Evolutionary conservation across 2,888 invertebrate genomes (phyloP), one percentile per base, ranked within the genome.

Genomic region (Eupithecia insigniata): DNA sequence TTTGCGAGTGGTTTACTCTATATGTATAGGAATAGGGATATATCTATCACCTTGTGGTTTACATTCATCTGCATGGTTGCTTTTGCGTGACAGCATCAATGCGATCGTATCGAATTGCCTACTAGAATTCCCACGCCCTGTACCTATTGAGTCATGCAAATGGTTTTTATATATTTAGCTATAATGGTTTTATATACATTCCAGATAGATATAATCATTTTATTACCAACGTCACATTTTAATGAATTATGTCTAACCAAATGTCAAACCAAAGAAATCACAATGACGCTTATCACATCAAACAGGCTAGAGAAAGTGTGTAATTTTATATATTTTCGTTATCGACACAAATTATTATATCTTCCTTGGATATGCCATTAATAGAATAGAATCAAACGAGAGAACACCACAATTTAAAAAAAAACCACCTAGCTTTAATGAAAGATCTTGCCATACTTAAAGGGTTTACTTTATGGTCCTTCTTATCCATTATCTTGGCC

Each of bases 71-170:
- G 70, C 73, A 58, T 75, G 72, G 69, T 68, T 72, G 72, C 65
- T 26, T 75, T 77, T 71, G 39, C 77, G 74, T 75, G 72, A 74
- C 65, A 61, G 61, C 60, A 66, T 66, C 67, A 67, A 43, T 43
- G 16, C 32, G 36, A 72, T 30, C 65, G 43, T 71, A 76, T 76
- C 70, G 67, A 72, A 76, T 76, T 65, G 74, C 73, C 73, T 73
- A 36, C 60, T 73, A 60, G 71, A 55, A 65, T 78, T 78, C 77
- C 73, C 77, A 77, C 74, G 77, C 69, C 58, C 66, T 64, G 65
- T 51, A 39, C 66, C 62, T 26, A 69, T 70, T 58, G 39, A 73
- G 32, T 70, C 71, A 73, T 26, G 62, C 55, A 39, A 72, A 26
- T 61, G 70, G 73, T 55, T 55, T 26, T 55, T 4, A 55, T 55